A percentile compares a stretch with the other conserved stretches of the same genome.
These are phyloP conservation scores for Bombus waltoni DNA, from an alignment of 1,140 invertebrate species.

Conservation along the genomic window DNA sequence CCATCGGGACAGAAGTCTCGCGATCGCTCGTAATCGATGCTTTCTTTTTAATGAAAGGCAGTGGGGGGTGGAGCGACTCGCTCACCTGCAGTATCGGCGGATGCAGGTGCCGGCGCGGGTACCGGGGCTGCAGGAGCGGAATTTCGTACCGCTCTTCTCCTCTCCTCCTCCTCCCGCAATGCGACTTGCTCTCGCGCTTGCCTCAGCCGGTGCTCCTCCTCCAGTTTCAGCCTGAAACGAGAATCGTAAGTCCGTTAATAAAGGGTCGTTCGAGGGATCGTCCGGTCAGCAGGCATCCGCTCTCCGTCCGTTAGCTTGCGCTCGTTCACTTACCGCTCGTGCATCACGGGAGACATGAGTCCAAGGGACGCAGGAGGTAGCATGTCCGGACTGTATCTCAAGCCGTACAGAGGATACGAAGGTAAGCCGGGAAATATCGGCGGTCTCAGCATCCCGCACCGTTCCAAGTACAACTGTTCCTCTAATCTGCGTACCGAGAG, in stretches of 20 bases:
- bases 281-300: background rate
- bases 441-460: slow-evolving; percentile 87
- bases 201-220: slow-evolving; percentile 86
- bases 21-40: slow-evolving; percentile 61
- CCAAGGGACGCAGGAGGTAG: slow-evolving; percentile 81
- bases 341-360: slow-evolving; percentile 84
- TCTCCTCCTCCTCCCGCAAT: slow-evolving; percentile 82
- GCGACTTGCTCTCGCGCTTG: slow-evolving; percentile 83
- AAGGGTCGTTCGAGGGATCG: background rate
- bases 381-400: slow-evolving; percentile 83
- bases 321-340: slow-evolving; percentile 82
- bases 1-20: slow-evolving; percentile 37
- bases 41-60: slow-evolving; percentile 80
- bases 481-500: slow-evolving; percentile 83
- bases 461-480: slow-evolving; percentile 90
- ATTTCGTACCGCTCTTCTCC: slow-evolving; percentile 83
- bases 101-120: slow-evolving; percentile 78
- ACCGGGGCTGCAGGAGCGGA: slow-evolving; percentile 81
- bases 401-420: slow-evolving; percentile 83
- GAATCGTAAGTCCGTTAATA: slow-evolving; percentile 31
- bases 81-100: slow-evolving; percentile 81
- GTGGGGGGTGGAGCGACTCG: slow-evolving; percentile 82
- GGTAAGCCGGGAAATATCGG: slow-evolving; percentile 84
- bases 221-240: slow-evolving; percentile 84
- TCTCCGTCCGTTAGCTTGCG: background rate